Percentiles rank a stretch among this genome's conserved stretches.
phyloP scores from a whole-genome alignment of 2,797 vertebrate species.

The Arremon aurantiirostris region DNA sequence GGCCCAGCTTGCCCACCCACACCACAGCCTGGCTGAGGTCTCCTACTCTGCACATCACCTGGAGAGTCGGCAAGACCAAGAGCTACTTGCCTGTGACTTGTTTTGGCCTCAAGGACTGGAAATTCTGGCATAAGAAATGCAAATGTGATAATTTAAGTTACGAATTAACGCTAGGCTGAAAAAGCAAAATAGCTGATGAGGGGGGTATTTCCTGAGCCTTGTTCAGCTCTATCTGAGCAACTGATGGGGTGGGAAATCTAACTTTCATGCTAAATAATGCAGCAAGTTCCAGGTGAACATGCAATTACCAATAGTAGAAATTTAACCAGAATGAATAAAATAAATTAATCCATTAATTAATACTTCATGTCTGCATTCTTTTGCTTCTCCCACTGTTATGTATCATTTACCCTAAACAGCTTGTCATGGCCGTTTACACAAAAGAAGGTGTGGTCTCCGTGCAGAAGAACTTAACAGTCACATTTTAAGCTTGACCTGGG shows the following conservation, averaged over 20 bases:
- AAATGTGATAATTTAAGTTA: neutral
- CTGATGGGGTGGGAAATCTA: neutral
- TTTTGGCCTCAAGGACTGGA: neutral
- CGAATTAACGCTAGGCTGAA: neutral
- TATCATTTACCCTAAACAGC: neutral
- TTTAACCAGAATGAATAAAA: neutral
- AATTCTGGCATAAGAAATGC: neutral
- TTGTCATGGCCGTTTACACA: neutral
- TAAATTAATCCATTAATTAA: neutral
- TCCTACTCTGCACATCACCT: rapidly evolving
- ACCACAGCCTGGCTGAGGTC: neutral
- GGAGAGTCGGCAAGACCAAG: neutral
- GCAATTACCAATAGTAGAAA: neutral
- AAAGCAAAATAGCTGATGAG: neutral
- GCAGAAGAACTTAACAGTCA: neutral
- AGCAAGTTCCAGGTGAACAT: neutral
- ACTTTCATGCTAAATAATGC: neutral
- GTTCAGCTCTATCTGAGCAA: neutral
- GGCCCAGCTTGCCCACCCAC: neutral
- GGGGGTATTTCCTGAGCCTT: neutral
- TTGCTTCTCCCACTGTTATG: neutral
- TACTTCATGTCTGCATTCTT: neutral
- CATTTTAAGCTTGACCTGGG: neutral
- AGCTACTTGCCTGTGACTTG: neutral
- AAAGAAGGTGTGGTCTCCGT: neutral